Percentiles rank a stretch among this genome's conserved stretches.
phyloP scores from a whole-genome alignment of 2,888 invertebrate species.

The Pinctada fucata region DNA sequence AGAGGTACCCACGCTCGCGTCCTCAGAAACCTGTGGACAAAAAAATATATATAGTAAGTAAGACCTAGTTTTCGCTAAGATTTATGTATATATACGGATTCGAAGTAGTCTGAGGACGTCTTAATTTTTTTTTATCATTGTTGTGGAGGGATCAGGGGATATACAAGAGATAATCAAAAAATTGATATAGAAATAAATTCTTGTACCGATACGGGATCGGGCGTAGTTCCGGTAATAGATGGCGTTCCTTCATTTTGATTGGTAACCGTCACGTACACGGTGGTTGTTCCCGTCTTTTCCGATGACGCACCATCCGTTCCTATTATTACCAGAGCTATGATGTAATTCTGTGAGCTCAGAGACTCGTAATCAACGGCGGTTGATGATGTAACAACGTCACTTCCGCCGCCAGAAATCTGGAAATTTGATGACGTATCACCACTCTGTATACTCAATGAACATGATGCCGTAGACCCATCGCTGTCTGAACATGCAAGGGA shows the following conservation, averaged over 20 bases:
- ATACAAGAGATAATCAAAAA: too few species aligned
- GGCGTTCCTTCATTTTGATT: conserved; percentile 8
- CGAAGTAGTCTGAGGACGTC: too few species aligned
- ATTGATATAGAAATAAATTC: too few species aligned
- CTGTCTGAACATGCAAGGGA: conserved; percentile 14
- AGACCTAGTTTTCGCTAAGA: too few species aligned
- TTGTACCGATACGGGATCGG: conserved; percentile 13
- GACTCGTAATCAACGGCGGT: conserved; percentile 10
- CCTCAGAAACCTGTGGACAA: conserved; percentile 17
- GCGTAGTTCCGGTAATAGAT: conserved; percentile 7
- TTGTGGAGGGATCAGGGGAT: too few species aligned
- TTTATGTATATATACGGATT: too few species aligned
- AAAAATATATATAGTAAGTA: too few species aligned
- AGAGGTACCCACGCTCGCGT: conserved; percentile 30
- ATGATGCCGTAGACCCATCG: conserved; percentile 3
- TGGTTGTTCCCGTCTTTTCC: conserved; percentile 7
- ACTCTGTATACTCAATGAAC: conserved; percentile 12
- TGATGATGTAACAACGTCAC: neutral
- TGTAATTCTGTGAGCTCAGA: conserved; percentile 1
- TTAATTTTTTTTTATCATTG: too few species aligned
- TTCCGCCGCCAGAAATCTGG: conserved; percentile 8
- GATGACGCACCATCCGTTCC: neutral
- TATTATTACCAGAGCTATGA: neutral
- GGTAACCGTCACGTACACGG: conserved; percentile 7
- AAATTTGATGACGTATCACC: conserved; percentile 11